Percentiles rank a stretch among this genome's conserved stretches.
Conservation (phyloP, 2,113 vertebrate species). For the Enhydra lutris region DNA sequence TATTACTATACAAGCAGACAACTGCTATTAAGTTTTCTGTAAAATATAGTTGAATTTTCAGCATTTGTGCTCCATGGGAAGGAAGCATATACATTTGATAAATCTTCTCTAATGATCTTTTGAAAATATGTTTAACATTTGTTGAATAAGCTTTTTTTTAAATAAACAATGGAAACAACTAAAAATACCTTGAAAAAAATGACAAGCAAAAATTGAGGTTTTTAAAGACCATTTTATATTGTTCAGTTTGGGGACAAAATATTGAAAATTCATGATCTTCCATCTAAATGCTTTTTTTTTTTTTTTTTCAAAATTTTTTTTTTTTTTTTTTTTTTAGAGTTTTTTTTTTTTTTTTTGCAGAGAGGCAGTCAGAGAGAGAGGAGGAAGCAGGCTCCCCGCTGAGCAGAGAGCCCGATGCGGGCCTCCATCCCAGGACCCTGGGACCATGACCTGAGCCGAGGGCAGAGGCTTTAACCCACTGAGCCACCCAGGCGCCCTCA, state of each 20-base stretch:
- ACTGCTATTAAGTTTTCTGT: neutral
- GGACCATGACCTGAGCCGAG: too few species aligned
- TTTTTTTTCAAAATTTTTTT: too few species aligned
- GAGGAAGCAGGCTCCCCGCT: too few species aligned
- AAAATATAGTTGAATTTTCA: neutral
- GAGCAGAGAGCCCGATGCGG: too few species aligned
- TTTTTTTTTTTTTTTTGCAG: too few species aligned
- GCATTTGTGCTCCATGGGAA: neutral
- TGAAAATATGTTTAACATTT: neutral
- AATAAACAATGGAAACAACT: neutral
- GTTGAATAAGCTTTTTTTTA: neutral
- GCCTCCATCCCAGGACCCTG: too few species aligned
- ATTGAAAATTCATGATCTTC: neutral
- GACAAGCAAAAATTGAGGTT: neutral
- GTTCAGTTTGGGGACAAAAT: neutral
- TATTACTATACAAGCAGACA: neutral
- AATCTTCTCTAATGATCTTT: neutral
- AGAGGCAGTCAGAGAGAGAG: too few species aligned
- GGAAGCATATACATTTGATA: neutral
- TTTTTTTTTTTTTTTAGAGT: too few species aligned
- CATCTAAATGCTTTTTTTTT: neutral
- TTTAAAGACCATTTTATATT: constrained; percentile 5
- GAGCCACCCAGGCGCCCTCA: too few species aligned
- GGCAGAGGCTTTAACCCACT: too few species aligned
- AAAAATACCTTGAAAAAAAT: constrained; percentile 16